phyloP scores from a whole-genome alignment of 2,797 vertebrate genomes.

The Platyrinchus mystaceus region DNA sequence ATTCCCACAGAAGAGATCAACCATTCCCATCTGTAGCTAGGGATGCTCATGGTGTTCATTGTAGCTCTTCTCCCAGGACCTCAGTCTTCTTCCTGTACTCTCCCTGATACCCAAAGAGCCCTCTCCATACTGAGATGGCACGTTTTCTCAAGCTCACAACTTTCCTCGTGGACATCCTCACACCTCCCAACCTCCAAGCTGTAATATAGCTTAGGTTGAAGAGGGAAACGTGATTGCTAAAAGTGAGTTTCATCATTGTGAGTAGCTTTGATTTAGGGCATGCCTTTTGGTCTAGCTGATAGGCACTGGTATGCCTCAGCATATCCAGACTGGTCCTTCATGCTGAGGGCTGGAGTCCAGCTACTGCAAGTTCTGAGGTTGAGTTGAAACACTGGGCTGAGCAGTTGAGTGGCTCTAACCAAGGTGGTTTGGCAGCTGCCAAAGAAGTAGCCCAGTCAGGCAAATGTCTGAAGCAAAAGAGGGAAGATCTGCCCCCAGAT shows the following conservation, averaged over 20 bases:
- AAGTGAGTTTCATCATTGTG: not conserved
- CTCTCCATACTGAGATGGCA: not conserved
- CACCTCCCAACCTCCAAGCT: not conserved
- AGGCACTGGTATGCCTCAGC: not conserved
- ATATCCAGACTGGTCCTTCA: fast-evolving
- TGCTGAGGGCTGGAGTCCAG: not conserved
- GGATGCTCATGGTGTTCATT: not conserved
- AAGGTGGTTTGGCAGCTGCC: not conserved
- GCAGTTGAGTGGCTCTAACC: not conserved
- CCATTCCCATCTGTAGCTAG: not conserved
- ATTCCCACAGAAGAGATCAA: not conserved
- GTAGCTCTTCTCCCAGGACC: not conserved
- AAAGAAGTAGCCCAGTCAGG: not conserved
- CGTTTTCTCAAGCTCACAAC: not conserved
- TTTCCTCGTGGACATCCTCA: not conserved
- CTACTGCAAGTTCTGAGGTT: not conserved
- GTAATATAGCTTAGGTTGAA: not conserved
- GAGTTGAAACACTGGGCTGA: not conserved
- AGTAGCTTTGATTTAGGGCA: not conserved
- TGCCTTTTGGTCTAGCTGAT: constrained; percentile 8
- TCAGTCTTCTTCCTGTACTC: not conserved
- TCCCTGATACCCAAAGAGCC: not conserved
- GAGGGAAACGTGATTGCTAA: not conserved
- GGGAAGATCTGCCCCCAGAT: not conserved
- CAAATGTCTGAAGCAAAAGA: not conserved